These are phyloP conservation scores for Creontiades dilutus DNA, from an alignment of 2,888 invertebrate genomes.

Conservation along the genomic window DNA sequence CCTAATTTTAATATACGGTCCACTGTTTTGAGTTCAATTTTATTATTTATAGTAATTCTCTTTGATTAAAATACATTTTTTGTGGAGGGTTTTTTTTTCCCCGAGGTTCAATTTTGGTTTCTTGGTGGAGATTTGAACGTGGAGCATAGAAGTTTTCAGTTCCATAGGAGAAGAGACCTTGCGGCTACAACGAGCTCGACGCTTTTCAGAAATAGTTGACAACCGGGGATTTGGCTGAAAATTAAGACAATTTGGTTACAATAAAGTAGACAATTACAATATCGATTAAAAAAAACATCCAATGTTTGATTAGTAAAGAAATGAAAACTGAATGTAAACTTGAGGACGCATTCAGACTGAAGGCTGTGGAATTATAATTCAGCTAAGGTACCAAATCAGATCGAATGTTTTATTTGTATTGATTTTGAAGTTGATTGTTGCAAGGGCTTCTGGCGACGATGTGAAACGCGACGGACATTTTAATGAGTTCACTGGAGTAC, in stretches of 20 bases:
- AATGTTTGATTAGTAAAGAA: too few relatives aligned
- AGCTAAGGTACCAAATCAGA: too few relatives aligned
- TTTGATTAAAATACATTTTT: conserved; percentile 36
- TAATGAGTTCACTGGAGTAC: too few relatives aligned
- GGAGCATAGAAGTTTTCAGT: not conserved
- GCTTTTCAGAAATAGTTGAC: not conserved
- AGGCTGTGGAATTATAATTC: too few relatives aligned
- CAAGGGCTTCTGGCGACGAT: too few relatives aligned
- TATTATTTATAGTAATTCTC: not conserved
- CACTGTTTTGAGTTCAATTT: not conserved
- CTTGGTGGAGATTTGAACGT: not conserved
- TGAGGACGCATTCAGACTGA: too few relatives aligned
- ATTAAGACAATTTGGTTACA: not conserved
- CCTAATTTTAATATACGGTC: conserved; percentile 11
- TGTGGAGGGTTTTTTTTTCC: not conserved
- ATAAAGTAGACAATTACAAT: too few relatives aligned
- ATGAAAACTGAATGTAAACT: too few relatives aligned
- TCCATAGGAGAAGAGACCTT: not conserved
- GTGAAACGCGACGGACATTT: too few relatives aligned
- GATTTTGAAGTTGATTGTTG: too few relatives aligned
- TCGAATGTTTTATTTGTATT: too few relatives aligned
- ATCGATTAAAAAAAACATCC: too few relatives aligned
- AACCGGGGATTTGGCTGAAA: conserved; percentile 9
- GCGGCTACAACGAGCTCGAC: not conserved
- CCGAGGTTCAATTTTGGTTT: not conserved